Evolutionary conservation across 2,888 invertebrate species (phyloP).

Genomic region (Machimus rusticus): DNA sequence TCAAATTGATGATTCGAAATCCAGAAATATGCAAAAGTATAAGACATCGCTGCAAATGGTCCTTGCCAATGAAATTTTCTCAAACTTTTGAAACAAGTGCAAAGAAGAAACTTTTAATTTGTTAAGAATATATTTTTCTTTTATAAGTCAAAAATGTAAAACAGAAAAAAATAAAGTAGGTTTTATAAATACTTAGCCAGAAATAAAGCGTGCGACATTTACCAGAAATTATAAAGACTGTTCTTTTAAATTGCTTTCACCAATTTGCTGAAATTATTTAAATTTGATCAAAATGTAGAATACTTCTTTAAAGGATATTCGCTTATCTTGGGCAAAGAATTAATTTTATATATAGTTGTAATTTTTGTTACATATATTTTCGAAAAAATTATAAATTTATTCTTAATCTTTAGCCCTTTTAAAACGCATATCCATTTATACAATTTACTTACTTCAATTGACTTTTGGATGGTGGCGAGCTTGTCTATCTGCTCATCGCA

Average conservation of each 20-base stretch:
- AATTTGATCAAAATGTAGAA: background rate
- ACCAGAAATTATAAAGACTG: background rate
- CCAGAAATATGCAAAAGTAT: background rate
- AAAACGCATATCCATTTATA: background rate
- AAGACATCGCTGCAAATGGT: background rate
- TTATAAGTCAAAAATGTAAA: background rate
- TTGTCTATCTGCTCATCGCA: constrained; percentile 44
- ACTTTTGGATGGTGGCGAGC: constrained; percentile 40
- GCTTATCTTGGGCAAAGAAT: background rate
- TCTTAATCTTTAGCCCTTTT: too few relatives aligned
- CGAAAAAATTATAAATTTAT: background rate
- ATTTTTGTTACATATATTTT: background rate
- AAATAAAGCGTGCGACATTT: background rate
- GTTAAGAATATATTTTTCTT: background rate
- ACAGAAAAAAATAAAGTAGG: background rate
- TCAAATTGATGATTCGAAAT: background rate
- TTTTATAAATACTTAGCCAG: background rate
- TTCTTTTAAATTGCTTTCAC: background rate
- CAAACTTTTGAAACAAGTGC: background rate
- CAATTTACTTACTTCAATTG: constrained; percentile 28
- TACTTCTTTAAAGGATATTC: background rate
- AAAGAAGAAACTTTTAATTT: background rate
- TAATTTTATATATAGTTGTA: background rate
- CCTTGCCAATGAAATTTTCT: background rate
- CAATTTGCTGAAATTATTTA: background rate